These are phyloP conservation scores for Ormyrus labotus DNA, from an alignment of 2,888 invertebrate species.

Conservation along the genomic window DNA sequence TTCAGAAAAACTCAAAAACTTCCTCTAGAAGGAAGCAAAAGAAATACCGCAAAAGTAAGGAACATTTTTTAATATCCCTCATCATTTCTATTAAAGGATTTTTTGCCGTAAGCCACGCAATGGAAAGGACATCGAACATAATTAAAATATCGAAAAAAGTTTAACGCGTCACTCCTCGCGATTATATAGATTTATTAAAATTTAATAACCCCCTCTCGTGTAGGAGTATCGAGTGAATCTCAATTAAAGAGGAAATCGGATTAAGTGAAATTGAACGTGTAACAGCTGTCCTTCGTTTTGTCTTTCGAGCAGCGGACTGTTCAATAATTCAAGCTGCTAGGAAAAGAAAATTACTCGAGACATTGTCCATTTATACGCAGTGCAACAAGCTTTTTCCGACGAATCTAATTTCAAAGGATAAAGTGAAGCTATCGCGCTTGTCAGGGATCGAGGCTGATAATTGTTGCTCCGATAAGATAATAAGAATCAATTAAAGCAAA, in stretches of 20 bases:
- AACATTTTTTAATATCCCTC: too few relatives aligned
- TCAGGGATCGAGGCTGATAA: too few relatives aligned
- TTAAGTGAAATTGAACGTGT: constrained; percentile 22
- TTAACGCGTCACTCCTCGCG: background rate
- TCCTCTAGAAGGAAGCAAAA: too few relatives aligned
- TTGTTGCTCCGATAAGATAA: too few relatives aligned
- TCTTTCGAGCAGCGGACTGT: background rate
- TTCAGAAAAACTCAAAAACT: too few relatives aligned
- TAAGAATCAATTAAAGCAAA: too few relatives aligned
- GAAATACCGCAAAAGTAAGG: too few relatives aligned
- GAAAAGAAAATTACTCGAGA: background rate
- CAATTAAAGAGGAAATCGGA: constrained; percentile 22
- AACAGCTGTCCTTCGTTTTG: constrained; percentile 8
- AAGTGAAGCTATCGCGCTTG: too few relatives aligned
- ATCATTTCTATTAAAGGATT: too few relatives aligned
- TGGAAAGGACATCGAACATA: background rate
- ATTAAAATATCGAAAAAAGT: too few relatives aligned
- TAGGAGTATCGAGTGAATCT: background rate
- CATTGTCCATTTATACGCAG: background rate
- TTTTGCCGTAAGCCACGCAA: background rate
- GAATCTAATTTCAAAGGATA: too few relatives aligned
- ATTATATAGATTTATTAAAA: background rate
- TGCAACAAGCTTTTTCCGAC: background rate
- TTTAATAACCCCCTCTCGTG: background rate
- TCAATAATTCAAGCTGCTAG: background rate